Conservation (phyloP, 2,888 invertebrate genomes). For the Hirtodrosophila trivittata region DNA sequence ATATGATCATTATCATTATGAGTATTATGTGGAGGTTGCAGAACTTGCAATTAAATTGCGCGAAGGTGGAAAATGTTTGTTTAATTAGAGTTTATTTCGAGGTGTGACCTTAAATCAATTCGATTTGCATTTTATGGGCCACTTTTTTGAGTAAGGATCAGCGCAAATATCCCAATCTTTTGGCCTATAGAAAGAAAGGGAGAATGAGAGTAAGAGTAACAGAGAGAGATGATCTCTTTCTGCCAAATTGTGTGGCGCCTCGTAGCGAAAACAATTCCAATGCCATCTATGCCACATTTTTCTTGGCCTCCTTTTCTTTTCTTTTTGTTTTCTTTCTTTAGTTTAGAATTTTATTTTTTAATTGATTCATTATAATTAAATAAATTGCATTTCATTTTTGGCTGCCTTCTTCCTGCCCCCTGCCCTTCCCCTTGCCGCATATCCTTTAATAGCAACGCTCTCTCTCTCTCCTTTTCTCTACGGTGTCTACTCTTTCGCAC, state of each 20-base stretch:
- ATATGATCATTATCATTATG: no score
- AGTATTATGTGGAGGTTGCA: no score
- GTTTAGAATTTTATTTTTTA: slow-evolving; percentile 23
- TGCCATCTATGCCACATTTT: slow-evolving; percentile 50
- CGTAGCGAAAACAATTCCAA: slow-evolving; percentile 53
- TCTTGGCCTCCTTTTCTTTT: slow-evolving; percentile 38
- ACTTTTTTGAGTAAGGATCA: no score
- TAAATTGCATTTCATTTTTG: slow-evolving; percentile 42
- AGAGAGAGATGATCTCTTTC: neutral
- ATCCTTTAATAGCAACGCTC: slow-evolving; percentile 58
- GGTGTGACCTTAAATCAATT: no score
- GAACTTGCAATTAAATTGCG: no score
- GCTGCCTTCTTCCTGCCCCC: slow-evolving; percentile 13
- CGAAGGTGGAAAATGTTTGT: no score
- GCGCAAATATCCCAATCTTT: no score
- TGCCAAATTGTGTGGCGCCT: slow-evolving; percentile 35
- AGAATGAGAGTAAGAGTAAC: no score
- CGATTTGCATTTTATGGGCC: no score
- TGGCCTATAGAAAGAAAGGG: no score
- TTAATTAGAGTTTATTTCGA: no score
- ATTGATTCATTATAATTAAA: slow-evolving; percentile 55
- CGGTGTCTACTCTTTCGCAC: neutral
- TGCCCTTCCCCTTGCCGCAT: neutral
- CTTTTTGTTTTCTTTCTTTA: neutral
- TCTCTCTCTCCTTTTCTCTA: neutral